Base-by-base conservation (phyloP, 2,888 invertebrate genomes). In the Steinernema scapterisci region DNA sequence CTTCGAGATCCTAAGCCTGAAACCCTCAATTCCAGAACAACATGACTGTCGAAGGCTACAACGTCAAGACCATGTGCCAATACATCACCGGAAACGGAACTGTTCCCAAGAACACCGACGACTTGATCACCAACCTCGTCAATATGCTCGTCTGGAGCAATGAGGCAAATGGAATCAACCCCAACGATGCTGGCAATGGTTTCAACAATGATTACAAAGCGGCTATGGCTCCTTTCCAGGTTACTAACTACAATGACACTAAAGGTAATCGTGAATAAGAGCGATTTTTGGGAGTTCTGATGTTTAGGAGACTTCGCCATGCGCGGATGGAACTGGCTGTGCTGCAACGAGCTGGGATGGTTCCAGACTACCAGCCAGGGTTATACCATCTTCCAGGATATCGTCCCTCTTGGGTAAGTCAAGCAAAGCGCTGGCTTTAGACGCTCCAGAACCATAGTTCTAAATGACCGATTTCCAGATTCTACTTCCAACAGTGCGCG, bases 261-360 rank as follows among this genome's bases (percentile, higher is more conserved):
- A 48, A 48, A 7, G 19, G 48, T 7, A 48, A 19, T 48, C 48
- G 16, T 16, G 45, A 13, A 7, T 44, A 44, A 44, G 13, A 44
- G 13, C 7, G 45, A 13, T 44, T 44, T 7, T 9, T 44, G 45
- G 45, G 13, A 44, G 9, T 44, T 9, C 45, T 44, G 45, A 44
- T 48, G 48, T 13, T 48, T 52, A 52, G 21, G 52, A 1, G 21
- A 52, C 52, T 21, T 73, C 23, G 46, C 16, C 51, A 27, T n/a
- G 16, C 74, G 74, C 7, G 74, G 74, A 23, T 74, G 74, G 74
- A 43, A 43, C 77, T 75, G 76, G 84, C 70, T 84, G 56, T 83
- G 83, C 74, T 84, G 84, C 73, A 84, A 84, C 56, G 84, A 83
- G 52, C 77, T 83, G n/a, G 84, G 84, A 1, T 83, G 79, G 72